Evolutionary conservation across 2,113 vertebrate genomes (phyloP), one percentile per base, ranked within the genome.

Genomic region (Psephotus haematonotus): DNA sequence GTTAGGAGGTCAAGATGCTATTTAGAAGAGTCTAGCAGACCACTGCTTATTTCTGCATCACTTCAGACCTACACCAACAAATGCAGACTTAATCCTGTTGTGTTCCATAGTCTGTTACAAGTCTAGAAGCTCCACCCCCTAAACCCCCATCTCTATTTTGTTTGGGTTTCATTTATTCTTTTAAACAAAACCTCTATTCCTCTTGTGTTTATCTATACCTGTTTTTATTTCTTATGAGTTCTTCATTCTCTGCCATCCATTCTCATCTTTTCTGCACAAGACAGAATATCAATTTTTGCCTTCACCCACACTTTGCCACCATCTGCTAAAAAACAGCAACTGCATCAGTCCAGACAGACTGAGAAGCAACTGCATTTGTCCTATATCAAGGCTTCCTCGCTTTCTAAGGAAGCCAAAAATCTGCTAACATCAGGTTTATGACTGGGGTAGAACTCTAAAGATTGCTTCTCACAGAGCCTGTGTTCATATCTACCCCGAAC

Each of bases 71-170:
- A 64, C 31, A 72, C 17, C 41, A 62, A 57, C 9, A 20, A 14
- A 82, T 18, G 43, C 63, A 76, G 35, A 79, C 69, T 69, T 64
- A 68, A 86, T 68, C 17, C n/a, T 81, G 3, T 41, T 53, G 14
- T 68, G 29, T 37, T 81, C 14, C 23, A 3, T 46, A 29, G 29
- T 63, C 8, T 35, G 7, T 25, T 44, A 74, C 10, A 24, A 62
- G 18, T 24, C 43, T 68, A 80, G 17, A 86, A 78, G 60, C 37
- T 37, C 35, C 18, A 74, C 5, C 8, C 25, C 3, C 10, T 9
- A 46, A 2, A 52, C 3, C 0, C 0, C 7, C 5, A 49, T 35
- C 44, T 57, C 15, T 25, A 5, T 85, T 71, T 68, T 41, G 25
- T 83, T 76, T 24, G 3, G 33, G 12, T 27, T 74, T 72, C 28